Conservation (phyloP, 1,140 invertebrate species). For the Homarus americanus region DNA sequence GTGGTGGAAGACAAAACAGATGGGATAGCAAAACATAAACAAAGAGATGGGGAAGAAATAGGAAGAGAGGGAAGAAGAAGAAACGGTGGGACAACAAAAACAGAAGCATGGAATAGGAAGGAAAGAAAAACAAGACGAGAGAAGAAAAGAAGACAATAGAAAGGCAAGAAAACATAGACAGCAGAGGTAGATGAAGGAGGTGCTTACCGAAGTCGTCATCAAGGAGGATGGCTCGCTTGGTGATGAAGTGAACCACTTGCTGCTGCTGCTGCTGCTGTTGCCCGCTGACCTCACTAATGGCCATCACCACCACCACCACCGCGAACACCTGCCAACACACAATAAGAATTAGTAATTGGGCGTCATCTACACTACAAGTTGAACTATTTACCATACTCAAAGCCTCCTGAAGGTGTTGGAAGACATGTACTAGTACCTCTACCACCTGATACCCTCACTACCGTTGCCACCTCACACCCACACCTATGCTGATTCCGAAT, state of each 20-base stretch:
- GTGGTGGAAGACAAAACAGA: too few relatives aligned
- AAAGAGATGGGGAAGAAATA: too few relatives aligned
- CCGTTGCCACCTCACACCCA: too few relatives aligned
- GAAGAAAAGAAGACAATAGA: neutral
- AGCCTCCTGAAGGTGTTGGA: neutral
- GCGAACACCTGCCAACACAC: neutral
- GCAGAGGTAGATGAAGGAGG: neutral
- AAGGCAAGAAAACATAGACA: too few relatives aligned
- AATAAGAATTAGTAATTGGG: neutral
- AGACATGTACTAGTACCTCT: neutral
- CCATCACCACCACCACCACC: neutral
- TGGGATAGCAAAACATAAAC: too few relatives aligned
- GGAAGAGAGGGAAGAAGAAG: neutral
- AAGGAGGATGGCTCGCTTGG: neutral
- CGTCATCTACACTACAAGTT: neutral
- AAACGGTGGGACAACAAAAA: neutral
- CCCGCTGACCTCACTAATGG: neutral
- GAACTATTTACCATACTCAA: neutral
- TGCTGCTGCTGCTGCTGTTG: neutral
- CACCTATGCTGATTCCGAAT: too few relatives aligned
- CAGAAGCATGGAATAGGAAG: neutral
- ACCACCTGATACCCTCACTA: neutral
- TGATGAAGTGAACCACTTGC: neutral
- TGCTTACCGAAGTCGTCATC: neutral
- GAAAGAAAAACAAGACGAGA: neutral